Percentiles rank a stretch among this genome's conserved stretches.
phyloP scores from a whole-genome alignment of 2,888 invertebrate genomes.

The Malachius bipustulatus region DNA sequence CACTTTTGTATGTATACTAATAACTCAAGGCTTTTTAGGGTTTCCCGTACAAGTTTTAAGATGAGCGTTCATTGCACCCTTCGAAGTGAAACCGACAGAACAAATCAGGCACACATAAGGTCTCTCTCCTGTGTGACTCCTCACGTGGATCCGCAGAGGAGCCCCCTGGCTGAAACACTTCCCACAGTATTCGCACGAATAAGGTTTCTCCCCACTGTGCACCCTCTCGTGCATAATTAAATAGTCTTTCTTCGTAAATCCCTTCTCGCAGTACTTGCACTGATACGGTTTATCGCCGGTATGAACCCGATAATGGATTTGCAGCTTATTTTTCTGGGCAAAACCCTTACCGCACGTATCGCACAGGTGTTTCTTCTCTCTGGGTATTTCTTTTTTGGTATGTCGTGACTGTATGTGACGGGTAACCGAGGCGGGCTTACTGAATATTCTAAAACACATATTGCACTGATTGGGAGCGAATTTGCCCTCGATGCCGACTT shows the following conservation, averaged over 20 bases:
- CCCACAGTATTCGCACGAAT: slow-evolving; percentile 23
- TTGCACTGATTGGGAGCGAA: slow-evolving; percentile 34
- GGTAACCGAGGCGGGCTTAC: slow-evolving; percentile 32
- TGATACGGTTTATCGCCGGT: slow-evolving; percentile 26
- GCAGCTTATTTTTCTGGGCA: slow-evolving; percentile 27
- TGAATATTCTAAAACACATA: slow-evolving; percentile 28
- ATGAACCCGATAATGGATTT: slow-evolving; percentile 26
- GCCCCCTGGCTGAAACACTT: slow-evolving; percentile 25
- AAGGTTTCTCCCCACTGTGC: slow-evolving; percentile 28
- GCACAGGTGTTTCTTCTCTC: slow-evolving; percentile 29
- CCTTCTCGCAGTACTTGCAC: slow-evolving; percentile 26
- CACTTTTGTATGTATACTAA: too few species aligned
- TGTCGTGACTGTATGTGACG: slow-evolving; percentile 36
- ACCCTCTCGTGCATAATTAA: slow-evolving; percentile 25
- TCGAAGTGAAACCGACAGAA: slow-evolving; percentile 21
- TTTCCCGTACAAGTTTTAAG: slow-evolving; percentile 15
- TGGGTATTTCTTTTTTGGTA: slow-evolving; percentile 20
- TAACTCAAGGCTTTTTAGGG: background rate
- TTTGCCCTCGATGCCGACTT: slow-evolving; percentile 34
- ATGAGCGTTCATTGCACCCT: slow-evolving; percentile 21
- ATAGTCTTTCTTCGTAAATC: slow-evolving; percentile 24
- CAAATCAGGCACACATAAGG: slow-evolving; percentile 25
- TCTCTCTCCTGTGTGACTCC: slow-evolving; percentile 23
- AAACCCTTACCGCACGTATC: slow-evolving; percentile 32
- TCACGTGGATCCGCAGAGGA: slow-evolving; percentile 21